A percentile compares a stretch with the other conserved stretches of the same genome.
Evolutionary conservation across 2,888 invertebrate species (phyloP).

Genomic region (Stenurella melanura): DNA sequence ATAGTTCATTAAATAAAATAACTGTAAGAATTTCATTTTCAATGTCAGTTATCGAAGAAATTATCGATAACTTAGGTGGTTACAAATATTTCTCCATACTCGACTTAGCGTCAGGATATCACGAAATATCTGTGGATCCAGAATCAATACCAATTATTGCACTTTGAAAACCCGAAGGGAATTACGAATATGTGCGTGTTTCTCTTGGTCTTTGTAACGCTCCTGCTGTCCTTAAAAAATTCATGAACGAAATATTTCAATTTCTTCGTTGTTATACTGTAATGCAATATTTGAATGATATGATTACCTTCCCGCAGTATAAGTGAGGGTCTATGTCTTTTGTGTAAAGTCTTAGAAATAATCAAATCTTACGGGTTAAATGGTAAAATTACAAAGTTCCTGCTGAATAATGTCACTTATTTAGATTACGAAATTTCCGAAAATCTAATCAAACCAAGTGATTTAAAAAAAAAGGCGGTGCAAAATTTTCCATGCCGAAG

Average conservation of each 20-base stretch:
- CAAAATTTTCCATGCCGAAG: too few species aligned
- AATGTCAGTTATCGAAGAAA: constrained; percentile 2
- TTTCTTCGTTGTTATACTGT: neutral
- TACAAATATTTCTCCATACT: constrained; percentile 5
- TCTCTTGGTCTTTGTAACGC: neutral
- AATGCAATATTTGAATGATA: constrained; percentile 5
- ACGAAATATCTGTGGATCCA: neutral
- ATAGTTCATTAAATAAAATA: constrained; percentile 1
- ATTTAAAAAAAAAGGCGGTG: neutral
- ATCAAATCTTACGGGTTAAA: constrained; percentile 6
- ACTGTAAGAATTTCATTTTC: neutral
- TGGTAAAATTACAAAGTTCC: neutral
- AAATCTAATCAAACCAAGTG: constrained; percentile 4
- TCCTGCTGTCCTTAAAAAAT: neutral
- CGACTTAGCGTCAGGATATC: neutral
- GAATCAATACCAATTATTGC: constrained; percentile 2
- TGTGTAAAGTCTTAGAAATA: neutral
- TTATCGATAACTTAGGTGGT: too few species aligned
- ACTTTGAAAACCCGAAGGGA: neutral
- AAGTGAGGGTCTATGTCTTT: too few species aligned
- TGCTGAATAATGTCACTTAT: neutral
- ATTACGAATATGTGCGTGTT: neutral
- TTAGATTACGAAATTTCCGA: constrained; percentile 8
- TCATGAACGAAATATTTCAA: constrained; percentile 2
- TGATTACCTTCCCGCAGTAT: neutral